phyloP scores from a whole-genome alignment of 2,797 vertebrate genomes.

The Sebastes iracundus region DNA sequence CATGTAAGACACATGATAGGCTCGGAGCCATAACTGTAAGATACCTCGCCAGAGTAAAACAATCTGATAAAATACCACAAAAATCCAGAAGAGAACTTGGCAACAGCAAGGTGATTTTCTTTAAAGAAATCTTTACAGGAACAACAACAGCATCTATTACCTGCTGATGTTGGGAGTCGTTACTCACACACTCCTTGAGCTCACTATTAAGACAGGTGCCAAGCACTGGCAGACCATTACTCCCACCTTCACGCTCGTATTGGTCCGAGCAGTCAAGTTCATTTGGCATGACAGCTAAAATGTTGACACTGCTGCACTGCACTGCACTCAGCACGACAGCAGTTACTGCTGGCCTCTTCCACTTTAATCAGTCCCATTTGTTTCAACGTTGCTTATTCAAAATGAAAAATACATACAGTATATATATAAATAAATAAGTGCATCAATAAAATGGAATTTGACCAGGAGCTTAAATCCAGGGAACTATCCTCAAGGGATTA shows the following conservation, averaged over 20 bases:
- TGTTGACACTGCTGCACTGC: slow-evolving; percentile 35
- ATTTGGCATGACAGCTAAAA: slow-evolving; percentile 50
- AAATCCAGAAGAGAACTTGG: not conserved
- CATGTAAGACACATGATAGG: slow-evolving; percentile 29
- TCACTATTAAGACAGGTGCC: slow-evolving; percentile 45
- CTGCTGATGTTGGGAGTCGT: slow-evolving; percentile 53
- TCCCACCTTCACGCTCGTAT: slow-evolving; percentile 20
- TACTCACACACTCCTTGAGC: not conserved
- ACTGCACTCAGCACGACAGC: slow-evolving; percentile 28
- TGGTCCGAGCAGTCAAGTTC: slow-evolving; percentile 28
- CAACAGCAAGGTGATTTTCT: not conserved
- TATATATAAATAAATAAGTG: not conserved
- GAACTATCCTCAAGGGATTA: slow-evolving; percentile 15
- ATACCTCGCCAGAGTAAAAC: not conserved
- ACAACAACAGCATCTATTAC: slow-evolving; percentile 9
- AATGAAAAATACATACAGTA: not conserved
- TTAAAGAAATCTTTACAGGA: not conserved
- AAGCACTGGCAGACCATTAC: slow-evolving; percentile 26
- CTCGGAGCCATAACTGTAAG: slow-evolving; percentile 24
- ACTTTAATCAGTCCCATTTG: slow-evolving; percentile 9
- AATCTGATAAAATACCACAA: slow-evolving; percentile 10
- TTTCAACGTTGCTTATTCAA: slow-evolving; percentile 19
- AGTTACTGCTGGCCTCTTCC: slow-evolving; percentile 35
- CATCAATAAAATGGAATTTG: slow-evolving; percentile 18
- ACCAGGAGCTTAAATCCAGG: not conserved